These are phyloP conservation scores for Coptodon bakossiorum DNA, from an alignment of 2,113 vertebrate species.

Conservation along the genomic window DNA sequence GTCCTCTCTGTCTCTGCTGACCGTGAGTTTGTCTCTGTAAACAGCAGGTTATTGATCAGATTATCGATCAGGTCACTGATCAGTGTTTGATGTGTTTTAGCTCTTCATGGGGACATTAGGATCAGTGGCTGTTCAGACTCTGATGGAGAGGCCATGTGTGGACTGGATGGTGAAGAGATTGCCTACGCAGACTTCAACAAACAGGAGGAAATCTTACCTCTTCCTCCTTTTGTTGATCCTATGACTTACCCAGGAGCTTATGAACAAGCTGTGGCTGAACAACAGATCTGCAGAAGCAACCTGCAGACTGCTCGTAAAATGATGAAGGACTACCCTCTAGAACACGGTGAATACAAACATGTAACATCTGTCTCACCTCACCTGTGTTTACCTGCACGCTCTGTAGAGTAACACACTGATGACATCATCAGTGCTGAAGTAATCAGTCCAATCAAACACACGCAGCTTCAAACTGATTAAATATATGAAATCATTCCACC, in stretches of 20 bases:
- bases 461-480: fast-evolving
- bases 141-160: fast-evolving
- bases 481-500: fast-evolving
- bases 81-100: neutral
- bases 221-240: neutral
- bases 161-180: neutral
- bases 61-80: fast-evolving
- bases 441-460: fast-evolving
- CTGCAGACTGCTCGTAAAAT: fast-evolving
- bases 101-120: fast-evolving
- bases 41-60: fast-evolving
- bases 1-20: constrained; percentile 11
- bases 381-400: neutral
- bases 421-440: fast-evolving
- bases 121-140: neutral
- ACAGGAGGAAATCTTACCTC: fast-evolving
- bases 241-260: fast-evolving
- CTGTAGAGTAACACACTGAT: neutral
- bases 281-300: neutral
- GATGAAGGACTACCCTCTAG: fast-evolving
- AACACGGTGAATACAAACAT: fast-evolving
- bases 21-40: neutral
- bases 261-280: fast-evolving
- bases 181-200: neutral
- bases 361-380: fast-evolving